phyloP scores from a whole-genome alignment of 2,888 invertebrate genomes.

The Sarcophaga variegata region DNA sequence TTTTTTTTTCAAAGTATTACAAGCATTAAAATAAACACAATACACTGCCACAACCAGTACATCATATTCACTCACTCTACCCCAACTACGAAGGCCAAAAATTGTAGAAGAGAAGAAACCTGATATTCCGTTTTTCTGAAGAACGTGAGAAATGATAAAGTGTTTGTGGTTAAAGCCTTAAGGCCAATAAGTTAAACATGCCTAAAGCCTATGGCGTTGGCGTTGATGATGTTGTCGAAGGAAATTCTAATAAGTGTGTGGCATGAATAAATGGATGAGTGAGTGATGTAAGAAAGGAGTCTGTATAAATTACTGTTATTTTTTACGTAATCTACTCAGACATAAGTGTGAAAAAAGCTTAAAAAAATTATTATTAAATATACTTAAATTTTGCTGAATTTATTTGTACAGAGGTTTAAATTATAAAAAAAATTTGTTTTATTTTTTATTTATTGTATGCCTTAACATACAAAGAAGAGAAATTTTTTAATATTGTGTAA shows the following conservation, averaged over 20 bases:
- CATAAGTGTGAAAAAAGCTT: background rate
- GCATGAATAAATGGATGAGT: conserved; percentile 27
- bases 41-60: background rate
- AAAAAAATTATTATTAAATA: no score
- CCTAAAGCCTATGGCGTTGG: conserved; percentile 27
- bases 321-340: background rate
- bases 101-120: background rate
- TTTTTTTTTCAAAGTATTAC: background rate
- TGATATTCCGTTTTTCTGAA: conserved; percentile 14
- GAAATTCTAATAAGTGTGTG: background rate
- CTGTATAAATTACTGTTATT: conserved; percentile 19
- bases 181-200: conserved; percentile 61
- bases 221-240: conserved; percentile 27
- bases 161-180: conserved; percentile 53
- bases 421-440: no score
- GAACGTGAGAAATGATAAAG: conserved; percentile 56
- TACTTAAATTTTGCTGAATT: no score
- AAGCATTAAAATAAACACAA: conserved; percentile 7
- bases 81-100: no score
- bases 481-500: no score
- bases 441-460: no score
- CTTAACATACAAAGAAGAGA: no score
- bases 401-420: no score
- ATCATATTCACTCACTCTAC: no score
- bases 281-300: background rate